Evolutionary conservation across 2,888 invertebrate species (phyloP), one percentile per base, ranked within the genome.

Genomic region (Disparrhopalites patrizii): DNA sequence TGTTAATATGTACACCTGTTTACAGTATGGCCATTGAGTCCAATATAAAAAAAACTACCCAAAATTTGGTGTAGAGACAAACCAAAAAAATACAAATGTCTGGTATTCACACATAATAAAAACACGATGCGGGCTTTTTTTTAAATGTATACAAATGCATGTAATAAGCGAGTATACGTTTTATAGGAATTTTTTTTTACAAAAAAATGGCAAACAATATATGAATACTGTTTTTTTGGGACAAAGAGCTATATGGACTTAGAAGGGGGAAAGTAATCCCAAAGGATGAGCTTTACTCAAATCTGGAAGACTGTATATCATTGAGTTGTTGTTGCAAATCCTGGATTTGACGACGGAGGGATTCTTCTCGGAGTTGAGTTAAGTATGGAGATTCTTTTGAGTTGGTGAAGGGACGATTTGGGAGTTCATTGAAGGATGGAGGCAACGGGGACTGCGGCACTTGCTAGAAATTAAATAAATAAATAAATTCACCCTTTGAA

Each of bases 381-480:
- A 58, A 28, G 18, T 58, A 65, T 2, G 65, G 65, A 2, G 65
- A 65, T 20, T 65, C 65, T 23, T 65, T 65, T 8, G 65, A 65
- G 20, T 65, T 65, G n/a, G 23, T 5, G 43, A 43, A 43, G 43
- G 43, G 43, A 5, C 43, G 43, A 4, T 43, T 5, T 5, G n/a
- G 5, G 43, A 43, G 20, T 13, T 10, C 23, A 20, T 23, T 20
- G 52, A 27, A 27, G 4, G 52, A 28, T 13, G 15, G 5, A 20
- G 52, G 52, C 23, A 27, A 13, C 52, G 8, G 23, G 15, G 23
- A 52, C 5, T 25, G 23, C 15, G 8, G 7, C 10, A 52, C 38
- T 36, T 10, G 4, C 8, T 4, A 43, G 15, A 10, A 43, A 43
- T 43, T 43, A 10, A 18, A 18, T 43, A 43, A 10, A 18, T 18